phyloP scores from a whole-genome alignment of 1,140 invertebrate genomes.

The Drosophila seguyi region DNA sequence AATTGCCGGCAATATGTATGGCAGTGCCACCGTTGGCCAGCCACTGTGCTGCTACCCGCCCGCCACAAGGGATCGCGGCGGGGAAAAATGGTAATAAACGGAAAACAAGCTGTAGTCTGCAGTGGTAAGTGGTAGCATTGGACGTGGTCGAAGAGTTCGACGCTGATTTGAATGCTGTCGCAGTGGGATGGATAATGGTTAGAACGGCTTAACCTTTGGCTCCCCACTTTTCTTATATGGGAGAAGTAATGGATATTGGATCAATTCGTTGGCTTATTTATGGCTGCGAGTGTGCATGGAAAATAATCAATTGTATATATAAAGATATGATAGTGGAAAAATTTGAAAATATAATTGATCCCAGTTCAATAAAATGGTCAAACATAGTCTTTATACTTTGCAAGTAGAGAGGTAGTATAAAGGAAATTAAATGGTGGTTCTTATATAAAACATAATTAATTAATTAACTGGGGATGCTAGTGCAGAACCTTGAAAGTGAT shows the following conservation, averaged over 20 bases:
- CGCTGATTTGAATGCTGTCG: constrained; percentile 53
- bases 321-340: neutral
- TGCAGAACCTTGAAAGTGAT: neutral
- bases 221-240: neutral
- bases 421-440: neutral
- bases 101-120: constrained; percentile 21
- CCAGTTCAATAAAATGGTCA: no score
- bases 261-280: neutral
- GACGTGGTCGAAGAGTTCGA: constrained; percentile 1
- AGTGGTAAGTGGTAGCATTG: constrained; percentile 26
- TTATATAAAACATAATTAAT: no score
- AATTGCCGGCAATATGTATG: constrained; percentile 69
- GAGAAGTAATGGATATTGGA: constrained; percentile 6
- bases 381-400: no score
- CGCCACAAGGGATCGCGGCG: constrained; percentile 44
- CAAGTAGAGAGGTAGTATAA: neutral
- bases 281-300: neutral
- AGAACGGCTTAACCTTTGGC: constrained; percentile 43
- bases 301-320: neutral
- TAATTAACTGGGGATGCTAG: neutral
- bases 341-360: neutral
- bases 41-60: constrained; percentile 72
- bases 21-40: constrained; percentile 64
- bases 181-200: constrained; percentile 43
- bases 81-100: constrained; percentile 26